phyloP scores from a whole-genome alignment of 1,140 invertebrate species.

The Zophobas morio region DNA sequence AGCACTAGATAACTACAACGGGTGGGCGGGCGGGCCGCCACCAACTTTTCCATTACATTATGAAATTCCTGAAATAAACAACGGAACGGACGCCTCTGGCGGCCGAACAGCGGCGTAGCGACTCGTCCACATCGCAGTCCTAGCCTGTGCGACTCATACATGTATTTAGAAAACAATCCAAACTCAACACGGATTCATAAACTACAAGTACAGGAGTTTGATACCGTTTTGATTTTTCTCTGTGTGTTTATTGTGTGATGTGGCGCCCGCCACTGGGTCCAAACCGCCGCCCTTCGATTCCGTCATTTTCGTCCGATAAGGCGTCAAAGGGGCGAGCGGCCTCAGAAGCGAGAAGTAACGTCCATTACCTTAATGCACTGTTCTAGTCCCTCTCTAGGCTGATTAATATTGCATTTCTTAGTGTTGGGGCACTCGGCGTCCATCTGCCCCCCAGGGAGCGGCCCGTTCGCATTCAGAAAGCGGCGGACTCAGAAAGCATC shows the following conservation, averaged over 20 bases:
- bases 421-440: constrained; percentile 61
- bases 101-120: too few species aligned
- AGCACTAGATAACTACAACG: constrained; percentile 21
- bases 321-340: constrained; percentile 1
- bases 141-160: too few species aligned
- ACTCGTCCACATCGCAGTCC: too few species aligned
- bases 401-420: constrained; percentile 66
- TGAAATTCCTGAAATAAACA: constrained; percentile 32
- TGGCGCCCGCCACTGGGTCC: too few species aligned
- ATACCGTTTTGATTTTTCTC: too few species aligned
- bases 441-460: constrained; percentile 58
- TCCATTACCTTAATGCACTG: constrained; percentile 66
- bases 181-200: too few species aligned
- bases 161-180: too few species aligned
- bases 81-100: not conserved
- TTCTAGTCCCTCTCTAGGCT: constrained; percentile 62
- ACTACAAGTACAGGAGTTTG: too few species aligned
- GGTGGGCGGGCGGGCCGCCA: constrained; percentile 2
- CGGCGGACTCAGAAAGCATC: constrained; percentile 47
- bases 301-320: too few species aligned
- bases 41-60: constrained; percentile 47
- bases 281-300: too few species aligned
- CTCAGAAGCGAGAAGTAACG: constrained; percentile 58
- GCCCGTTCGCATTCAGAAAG: constrained; percentile 49
- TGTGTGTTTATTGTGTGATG: too few species aligned